These are phyloP conservation scores for Trinorchestia longiramus DNA, from an alignment of 1,140 invertebrate species.

Conservation along the genomic window DNA sequence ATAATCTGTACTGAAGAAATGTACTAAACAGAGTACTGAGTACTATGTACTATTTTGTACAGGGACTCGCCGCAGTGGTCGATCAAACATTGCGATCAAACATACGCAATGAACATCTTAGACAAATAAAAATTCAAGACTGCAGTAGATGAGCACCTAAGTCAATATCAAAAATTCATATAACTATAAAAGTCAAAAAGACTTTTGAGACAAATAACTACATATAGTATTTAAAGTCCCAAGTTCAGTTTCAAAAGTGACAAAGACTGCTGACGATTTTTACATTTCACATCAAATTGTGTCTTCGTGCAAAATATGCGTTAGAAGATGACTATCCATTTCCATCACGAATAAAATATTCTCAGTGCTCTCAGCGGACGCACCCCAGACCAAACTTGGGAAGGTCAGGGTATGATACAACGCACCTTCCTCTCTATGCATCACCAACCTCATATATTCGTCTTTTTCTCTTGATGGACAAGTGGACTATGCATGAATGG, in stretches of 20 bases:
- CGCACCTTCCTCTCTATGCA: too few relatives aligned
- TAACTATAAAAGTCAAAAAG: neutral
- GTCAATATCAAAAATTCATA: neutral
- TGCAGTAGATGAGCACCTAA: too few relatives aligned
- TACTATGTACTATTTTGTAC: too few relatives aligned
- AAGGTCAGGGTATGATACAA: neutral
- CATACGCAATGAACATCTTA: too few relatives aligned
- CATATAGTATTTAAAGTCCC: neutral
- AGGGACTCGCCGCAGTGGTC: too few relatives aligned
- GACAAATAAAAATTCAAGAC: too few relatives aligned
- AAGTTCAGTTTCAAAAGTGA: neutral
- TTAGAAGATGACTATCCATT: neutral
- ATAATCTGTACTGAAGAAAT: too few relatives aligned
- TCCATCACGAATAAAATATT: neutral
- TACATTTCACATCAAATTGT: neutral
- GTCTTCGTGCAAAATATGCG: neutral
- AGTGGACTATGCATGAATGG: too few relatives aligned
- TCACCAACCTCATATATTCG: too few relatives aligned
- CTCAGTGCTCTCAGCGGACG: neutral
- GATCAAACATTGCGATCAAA: too few relatives aligned
- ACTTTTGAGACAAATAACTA: neutral
- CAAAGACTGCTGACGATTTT: neutral
- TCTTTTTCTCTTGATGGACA: too few relatives aligned
- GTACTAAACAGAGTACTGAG: too few relatives aligned
- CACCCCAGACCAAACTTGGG: neutral